A percentile compares a stretch with the other conserved stretches of the same genome.
Evolutionary conservation across 2,113 vertebrate species (phyloP).

Genomic region (Australoheros scitulus): DNA sequence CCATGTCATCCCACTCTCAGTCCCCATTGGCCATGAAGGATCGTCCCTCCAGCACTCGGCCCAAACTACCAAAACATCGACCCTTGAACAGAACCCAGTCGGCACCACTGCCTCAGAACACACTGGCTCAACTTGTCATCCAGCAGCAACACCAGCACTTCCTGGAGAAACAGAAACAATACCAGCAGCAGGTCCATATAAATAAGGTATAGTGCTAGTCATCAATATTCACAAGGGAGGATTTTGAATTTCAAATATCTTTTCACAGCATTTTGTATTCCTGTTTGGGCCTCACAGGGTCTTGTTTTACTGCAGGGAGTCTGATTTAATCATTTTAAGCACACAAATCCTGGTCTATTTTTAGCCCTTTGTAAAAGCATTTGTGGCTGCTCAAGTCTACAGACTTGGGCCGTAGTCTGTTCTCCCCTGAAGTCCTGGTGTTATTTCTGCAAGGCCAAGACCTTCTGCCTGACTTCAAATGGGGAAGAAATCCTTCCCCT

Average conservation of each 20-base stretch:
- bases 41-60: slow-evolving; percentile 84
- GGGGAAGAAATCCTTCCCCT: slow-evolving; percentile 69
- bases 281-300: slow-evolving; percentile 31
- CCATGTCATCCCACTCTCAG: slow-evolving; percentile 87
- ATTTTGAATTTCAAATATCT: slow-evolving; percentile 50
- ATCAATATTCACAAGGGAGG: slow-evolving; percentile 35
- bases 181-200: slow-evolving; percentile 96
- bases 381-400: slow-evolving; percentile 49
- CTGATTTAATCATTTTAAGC: slow-evolving; percentile 62
- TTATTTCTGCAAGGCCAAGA: slow-evolving; percentile 68
- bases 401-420: slow-evolving; percentile 41
- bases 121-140: slow-evolving; percentile 95
- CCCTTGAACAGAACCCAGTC: slow-evolving; percentile 96
- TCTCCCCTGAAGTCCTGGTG: slow-evolving; percentile 58
- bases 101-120: slow-evolving; percentile 94
- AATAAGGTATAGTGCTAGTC: slow-evolving; percentile 88
- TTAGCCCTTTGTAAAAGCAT: slow-evolving; percentile 63
- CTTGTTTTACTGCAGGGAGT: slow-evolving; percentile 50
- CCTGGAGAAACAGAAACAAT: slow-evolving; percentile 97
- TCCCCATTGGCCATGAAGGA: slow-evolving; percentile 92
- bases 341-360: slow-evolving; percentile 63
- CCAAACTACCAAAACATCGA: slow-evolving; percentile 93
- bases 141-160: slow-evolving; percentile 99
- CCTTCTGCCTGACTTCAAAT: slow-evolving; percentile 68
- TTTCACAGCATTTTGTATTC: slow-evolving; percentile 30